These are phyloP conservation scores for Anoura caudifer DNA, from an alignment of 2,113 vertebrate species.

Conservation along the genomic window DNA sequence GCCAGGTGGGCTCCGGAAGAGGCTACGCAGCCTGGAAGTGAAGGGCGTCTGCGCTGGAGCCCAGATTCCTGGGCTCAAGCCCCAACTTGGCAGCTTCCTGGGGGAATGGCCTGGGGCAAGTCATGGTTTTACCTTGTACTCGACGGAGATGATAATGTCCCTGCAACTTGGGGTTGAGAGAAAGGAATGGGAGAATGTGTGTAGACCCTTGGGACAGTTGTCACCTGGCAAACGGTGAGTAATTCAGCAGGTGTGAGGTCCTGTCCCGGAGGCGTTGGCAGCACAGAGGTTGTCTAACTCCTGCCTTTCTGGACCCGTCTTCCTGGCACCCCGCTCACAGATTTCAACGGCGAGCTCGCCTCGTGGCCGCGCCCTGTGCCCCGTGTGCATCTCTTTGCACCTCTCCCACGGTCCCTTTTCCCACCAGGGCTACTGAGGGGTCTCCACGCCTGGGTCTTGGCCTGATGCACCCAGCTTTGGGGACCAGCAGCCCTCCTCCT, in stretches of 20 bases:
- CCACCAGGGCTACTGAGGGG: rapidly evolving
- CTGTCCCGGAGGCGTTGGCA: neutral
- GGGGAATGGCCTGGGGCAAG: neutral
- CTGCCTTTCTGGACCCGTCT: neutral
- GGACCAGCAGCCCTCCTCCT: rapidly evolving
- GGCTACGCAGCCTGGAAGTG: rapidly evolving
- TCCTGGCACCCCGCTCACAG: rapidly evolving
- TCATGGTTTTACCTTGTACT: rapidly evolving
- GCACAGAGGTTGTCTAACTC: rapidly evolving
- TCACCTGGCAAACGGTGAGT: too few species aligned
- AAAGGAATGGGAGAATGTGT: neutral
- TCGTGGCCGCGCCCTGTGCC: neutral
- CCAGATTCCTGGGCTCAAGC: neutral
- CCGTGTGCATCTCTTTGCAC: rapidly evolving
- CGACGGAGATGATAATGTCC: rapidly evolving
- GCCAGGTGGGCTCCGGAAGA: neutral
- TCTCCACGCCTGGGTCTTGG: neutral
- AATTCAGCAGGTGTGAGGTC: neutral
- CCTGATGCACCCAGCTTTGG: neutral
- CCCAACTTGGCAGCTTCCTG: neutral
- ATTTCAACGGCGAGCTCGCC: neutral
- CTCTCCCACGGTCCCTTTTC: neutral
- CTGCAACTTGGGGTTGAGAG: rapidly evolving
- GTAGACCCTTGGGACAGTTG: neutral
- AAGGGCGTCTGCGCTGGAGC: rapidly evolving